A percentile compares a stretch with the other conserved stretches of the same genome.
These are phyloP conservation scores for Hydraecia micacea DNA, from an alignment of 2,888 invertebrate species.

Conservation along the genomic window DNA sequence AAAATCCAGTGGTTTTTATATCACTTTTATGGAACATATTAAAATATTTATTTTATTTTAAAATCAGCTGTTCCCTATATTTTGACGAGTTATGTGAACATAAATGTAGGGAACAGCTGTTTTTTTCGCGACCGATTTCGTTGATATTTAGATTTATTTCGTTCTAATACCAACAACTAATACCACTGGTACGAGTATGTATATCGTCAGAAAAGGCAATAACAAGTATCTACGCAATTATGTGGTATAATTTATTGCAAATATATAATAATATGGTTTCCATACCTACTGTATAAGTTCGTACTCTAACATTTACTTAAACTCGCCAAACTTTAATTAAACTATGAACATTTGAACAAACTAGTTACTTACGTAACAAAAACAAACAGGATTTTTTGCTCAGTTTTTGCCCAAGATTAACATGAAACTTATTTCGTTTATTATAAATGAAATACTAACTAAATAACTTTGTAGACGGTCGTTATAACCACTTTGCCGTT, in stretches of 20 bases:
- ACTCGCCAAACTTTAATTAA: conserved; percentile 40
- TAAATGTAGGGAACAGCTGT: too few relatives aligned
- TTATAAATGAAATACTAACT: conserved; percentile 64
- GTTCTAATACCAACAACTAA: too few relatives aligned
- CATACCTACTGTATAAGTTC: background rate
- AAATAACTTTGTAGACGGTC: conserved; percentile 67
- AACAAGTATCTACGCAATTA: too few relatives aligned
- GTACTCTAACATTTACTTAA: background rate
- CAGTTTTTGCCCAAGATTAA: conserved; percentile 29
- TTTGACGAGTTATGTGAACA: too few relatives aligned
- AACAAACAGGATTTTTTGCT: conserved; percentile 48
- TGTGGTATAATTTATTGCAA: too few relatives aligned
- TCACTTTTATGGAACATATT: background rate
- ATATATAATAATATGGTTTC: too few relatives aligned
- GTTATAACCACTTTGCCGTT: conserved; percentile 68
- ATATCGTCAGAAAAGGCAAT: too few relatives aligned
- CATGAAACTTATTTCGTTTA: conserved; percentile 57
- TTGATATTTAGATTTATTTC: too few relatives aligned
- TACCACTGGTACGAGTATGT: too few relatives aligned
- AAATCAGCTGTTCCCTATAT: too few relatives aligned
- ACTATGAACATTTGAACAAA: conserved; percentile 20
- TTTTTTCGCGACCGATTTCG: too few relatives aligned
- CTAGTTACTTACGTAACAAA: conserved; percentile 10
- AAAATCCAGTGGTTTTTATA: background rate
- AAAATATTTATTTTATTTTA: background rate